Base-by-base conservation (phyloP, 2,888 invertebrate genomes). In the Trilocha varians region DNA sequence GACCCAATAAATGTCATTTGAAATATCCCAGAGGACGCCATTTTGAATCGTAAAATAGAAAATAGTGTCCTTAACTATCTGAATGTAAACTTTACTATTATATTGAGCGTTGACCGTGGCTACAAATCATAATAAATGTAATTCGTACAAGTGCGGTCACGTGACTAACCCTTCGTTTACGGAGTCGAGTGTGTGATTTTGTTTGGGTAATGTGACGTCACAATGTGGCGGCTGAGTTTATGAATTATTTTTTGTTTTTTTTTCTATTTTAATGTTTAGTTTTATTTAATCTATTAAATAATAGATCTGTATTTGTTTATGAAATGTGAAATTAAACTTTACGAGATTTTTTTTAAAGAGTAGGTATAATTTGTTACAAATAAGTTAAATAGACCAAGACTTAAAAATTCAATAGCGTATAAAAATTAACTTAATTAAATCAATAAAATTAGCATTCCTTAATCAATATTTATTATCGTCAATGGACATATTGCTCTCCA, bases 1-100 rank as follows among this genome's bases (percentile, higher is more conserved):
- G 59, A 58, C 53, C 17, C 65, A 60, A 63, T 73, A 65, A 71
- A 71, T 51, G 69, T 73, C 70, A 60, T 61, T 65, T 64, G 55
- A 54, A 51, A 59, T 59, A 58, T 60, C 57, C 60, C 55, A 46
- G 48, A 41, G 44, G 42, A 49, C 64, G 72, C 74, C 72, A 68
- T 68, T 25, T 25, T 25, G 2, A 25, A 25, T 25, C 6, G 25
- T 25, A 25, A 25, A 25, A 25, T 25, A 25, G 25, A 25, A 25
- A 48, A 44, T 42, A 47, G 51, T 48, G 49, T 54, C 46, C 43
- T 32, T 32, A 52, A 51, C 46, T 50, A 62, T 51, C 55, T 55
- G 49, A 55, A 43, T 39, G 54, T 51, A 53, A 50, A 53, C 50
- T 55, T 46, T 65, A 70, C 45, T 45, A 39, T 45, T 39, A 17